phyloP scores from a whole-genome alignment of 2,113 vertebrate genomes.

The Coptodon rendalli region DNA sequence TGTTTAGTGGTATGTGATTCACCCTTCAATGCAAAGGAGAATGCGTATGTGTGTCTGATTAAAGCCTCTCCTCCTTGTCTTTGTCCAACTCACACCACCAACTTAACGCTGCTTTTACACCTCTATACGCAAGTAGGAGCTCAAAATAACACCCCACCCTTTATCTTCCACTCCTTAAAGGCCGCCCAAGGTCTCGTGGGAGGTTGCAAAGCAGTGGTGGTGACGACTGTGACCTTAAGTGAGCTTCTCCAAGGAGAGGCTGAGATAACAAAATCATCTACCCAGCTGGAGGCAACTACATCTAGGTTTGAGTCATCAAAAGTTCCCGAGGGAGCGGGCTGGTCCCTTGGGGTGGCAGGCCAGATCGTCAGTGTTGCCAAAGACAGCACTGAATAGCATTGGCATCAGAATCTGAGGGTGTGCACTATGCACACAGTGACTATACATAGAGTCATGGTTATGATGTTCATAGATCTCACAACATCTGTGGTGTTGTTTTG shows the following conservation, averaged over 20 bases:
- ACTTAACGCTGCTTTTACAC: background rate
- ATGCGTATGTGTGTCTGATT: background rate
- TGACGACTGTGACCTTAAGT: background rate
- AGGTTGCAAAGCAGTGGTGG: background rate
- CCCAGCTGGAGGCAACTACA: background rate
- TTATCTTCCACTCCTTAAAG: background rate
- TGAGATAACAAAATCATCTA: background rate
- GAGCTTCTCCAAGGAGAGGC: background rate
- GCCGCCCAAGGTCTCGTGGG: background rate
- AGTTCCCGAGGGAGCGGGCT: background rate
- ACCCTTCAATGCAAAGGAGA: background rate
- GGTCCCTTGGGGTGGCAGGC: background rate
- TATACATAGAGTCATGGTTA: background rate
- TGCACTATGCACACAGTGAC: background rate
- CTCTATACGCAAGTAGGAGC: background rate
- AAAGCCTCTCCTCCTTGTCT: background rate
- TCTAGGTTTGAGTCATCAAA: constrained; percentile 22
- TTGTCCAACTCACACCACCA: background rate
- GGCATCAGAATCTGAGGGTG: background rate
- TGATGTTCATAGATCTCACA: background rate
- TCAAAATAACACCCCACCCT: constrained; percentile 22
- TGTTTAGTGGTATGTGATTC: background rate
- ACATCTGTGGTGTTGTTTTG: background rate
- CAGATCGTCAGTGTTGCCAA: background rate
- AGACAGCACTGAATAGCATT: background rate